A percentile compares a stretch with the other conserved stretches of the same genome.
phyloP scores from a whole-genome alignment of 2,797 vertebrate genomes.

The Lepilemur ruficaudatus region DNA sequence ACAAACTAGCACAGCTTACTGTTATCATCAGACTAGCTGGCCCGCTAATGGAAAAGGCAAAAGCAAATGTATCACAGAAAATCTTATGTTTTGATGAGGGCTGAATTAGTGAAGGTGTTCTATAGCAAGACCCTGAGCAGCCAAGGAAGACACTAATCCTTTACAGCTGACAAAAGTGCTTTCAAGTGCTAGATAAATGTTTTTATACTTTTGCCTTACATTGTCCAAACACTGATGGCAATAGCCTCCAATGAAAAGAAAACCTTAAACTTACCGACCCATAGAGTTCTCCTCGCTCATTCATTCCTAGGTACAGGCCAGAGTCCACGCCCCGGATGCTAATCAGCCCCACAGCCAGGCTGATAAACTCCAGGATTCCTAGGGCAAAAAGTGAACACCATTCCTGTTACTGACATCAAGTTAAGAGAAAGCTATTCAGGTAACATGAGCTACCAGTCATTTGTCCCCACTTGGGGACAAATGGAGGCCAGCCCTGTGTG shows the following conservation, averaged over 20 bases:
- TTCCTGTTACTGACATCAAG: conserved; percentile 30
- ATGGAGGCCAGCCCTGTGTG: neutral
- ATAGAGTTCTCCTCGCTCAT: conserved; percentile 97
- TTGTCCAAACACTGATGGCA: conserved; percentile 27
- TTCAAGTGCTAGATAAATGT: conserved; percentile 41
- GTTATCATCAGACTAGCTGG: neutral
- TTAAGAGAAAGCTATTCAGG: neutral
- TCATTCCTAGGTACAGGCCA: conserved; percentile 99
- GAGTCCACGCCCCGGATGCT: conserved; percentile 98
- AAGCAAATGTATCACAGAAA: neutral
- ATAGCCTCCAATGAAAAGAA: conserved; percentile 17
- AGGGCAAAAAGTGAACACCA: conserved; percentile 63
- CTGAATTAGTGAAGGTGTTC: neutral
- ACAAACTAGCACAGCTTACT: conserved; percentile 3
- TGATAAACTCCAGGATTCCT: conserved; percentile 99
- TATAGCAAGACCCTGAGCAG: neutral
- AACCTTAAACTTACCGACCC: conserved; percentile 94
- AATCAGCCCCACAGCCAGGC: conserved; percentile 98
- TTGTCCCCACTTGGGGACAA: neutral
- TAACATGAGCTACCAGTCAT: neutral
- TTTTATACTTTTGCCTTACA: conserved; percentile 56
- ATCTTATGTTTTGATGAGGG: conserved; percentile 5
- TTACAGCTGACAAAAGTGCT: conserved; percentile 33
- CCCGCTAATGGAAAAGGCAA: conserved; percentile 5
- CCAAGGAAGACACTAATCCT: conserved; percentile 45